A percentile compares a stretch with the other conserved stretches of the same genome.
Evolutionary conservation across 1,140 invertebrate genomes (phyloP).

Genomic region (Arctopsyche grandis): DNA sequence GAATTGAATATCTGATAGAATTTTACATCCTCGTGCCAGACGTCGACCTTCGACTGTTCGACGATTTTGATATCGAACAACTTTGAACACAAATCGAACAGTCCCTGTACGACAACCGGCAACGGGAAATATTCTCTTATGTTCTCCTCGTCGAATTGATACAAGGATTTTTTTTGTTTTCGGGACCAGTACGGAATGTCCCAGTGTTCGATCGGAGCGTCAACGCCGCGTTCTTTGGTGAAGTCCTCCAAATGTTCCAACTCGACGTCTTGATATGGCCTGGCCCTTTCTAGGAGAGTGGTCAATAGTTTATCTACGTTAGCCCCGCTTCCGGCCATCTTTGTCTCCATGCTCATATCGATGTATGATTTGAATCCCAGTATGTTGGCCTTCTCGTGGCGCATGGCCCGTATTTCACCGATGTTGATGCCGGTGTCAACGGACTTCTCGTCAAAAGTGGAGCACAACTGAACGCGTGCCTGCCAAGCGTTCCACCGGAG

Average conservation of each 20-base stretch:
- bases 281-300: conserved; percentile 73
- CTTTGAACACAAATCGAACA: conserved; percentile 79
- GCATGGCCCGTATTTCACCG: conserved; percentile 79
- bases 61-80: conserved; percentile 88
- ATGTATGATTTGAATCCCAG: conserved; percentile 84
- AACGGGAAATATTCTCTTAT: conserved; percentile 87
- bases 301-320: conserved; percentile 81
- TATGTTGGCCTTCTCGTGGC: conserved; percentile 76
- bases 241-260: conserved; percentile 78
- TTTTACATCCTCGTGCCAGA: conserved; percentile 88
- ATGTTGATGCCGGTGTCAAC: conserved; percentile 78
- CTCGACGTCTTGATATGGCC: conserved; percentile 80
- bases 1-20: conserved; percentile 85
- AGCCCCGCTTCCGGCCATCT: conserved; percentile 89
- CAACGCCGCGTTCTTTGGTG: conserved; percentile 78
- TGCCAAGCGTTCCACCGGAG: conserved; percentile 87
- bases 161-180: conserved; percentile 73
- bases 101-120: conserved; percentile 76
- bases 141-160: conserved; percentile 75
- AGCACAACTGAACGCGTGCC: conserved; percentile 77
- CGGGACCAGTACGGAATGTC: conserved; percentile 89
- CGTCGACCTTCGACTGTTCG: conserved; percentile 71
- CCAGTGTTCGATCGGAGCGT: conserved; percentile 77
- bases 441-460: conserved; percentile 70
- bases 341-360: conserved; percentile 92